A percentile compares a stretch with the other conserved stretches of the same genome.
phyloP scores from a whole-genome alignment of 2,113 vertebrate species.

The Ceratotherium simum region DNA sequence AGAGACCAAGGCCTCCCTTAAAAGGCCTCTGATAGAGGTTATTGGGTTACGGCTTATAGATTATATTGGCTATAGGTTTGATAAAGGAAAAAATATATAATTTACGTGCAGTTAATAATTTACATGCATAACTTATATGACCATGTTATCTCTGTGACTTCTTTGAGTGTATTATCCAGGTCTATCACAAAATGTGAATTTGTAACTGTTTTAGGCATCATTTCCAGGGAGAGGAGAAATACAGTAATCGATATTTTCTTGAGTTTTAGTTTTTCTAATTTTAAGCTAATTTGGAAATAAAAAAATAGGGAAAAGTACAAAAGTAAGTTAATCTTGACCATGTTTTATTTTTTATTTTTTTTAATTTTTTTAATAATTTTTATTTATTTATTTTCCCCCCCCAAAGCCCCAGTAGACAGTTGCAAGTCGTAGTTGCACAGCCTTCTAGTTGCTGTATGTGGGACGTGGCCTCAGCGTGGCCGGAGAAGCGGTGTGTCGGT shows the following conservation, averaged over 20 bases:
- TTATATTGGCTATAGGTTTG: background rate
- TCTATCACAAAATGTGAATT: background rate
- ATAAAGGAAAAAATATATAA: background rate
- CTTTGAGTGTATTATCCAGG: background rate
- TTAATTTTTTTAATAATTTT: no score
- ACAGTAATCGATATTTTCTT: slow-evolving; percentile 11
- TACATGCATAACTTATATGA: background rate
- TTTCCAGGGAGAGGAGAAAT: slow-evolving; percentile 12
- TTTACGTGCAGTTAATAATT: background rate
- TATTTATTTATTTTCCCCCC: no score
- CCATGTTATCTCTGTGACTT: background rate
- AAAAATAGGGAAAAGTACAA: background rate
- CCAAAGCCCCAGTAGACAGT: no score
- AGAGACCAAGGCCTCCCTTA: background rate
- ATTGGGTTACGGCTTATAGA: background rate
- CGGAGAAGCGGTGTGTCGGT: no score
- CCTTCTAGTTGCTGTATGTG: no score
- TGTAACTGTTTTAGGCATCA: slow-evolving; percentile 38
- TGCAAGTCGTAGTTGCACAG: no score
- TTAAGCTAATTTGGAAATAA: background rate
- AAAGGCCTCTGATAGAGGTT: background rate
- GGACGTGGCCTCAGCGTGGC: no score
- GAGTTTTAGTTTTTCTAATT: slow-evolving; percentile 37
- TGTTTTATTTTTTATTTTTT: background rate
- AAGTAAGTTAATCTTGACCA: slow-evolving; percentile 15